Evolutionary conservation across 2,888 invertebrate species (phyloP).

Genomic region (Mermis nigrescens): DNA sequence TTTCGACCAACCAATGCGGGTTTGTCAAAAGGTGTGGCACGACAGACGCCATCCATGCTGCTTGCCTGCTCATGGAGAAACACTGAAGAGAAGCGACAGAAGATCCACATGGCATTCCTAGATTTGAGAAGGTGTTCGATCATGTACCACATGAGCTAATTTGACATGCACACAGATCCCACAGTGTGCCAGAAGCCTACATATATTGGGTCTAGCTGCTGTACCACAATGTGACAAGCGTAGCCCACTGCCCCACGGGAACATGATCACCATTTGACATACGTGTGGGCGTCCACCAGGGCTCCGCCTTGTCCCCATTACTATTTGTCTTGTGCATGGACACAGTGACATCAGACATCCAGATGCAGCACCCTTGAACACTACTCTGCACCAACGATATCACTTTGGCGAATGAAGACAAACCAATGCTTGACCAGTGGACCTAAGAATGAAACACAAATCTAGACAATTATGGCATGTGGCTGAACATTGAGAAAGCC

Average conservation of each 20-base stretch:
- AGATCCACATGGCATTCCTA: background rate
- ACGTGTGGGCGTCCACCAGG: slow-evolving; percentile 1
- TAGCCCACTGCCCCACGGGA: too few relatives aligned
- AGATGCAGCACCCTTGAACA: background rate
- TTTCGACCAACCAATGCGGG: background rate
- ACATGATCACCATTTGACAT: too few relatives aligned
- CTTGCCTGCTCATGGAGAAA: background rate
- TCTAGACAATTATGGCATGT: background rate
- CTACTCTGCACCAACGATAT: background rate
- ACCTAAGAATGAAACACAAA: background rate
- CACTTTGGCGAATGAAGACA: background rate
- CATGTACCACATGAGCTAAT: background rate
- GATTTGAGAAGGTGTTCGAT: background rate
- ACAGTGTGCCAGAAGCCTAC: background rate
- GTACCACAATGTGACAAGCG: background rate
- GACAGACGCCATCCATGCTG: background rate
- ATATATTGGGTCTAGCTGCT: background rate
- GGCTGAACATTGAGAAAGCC: background rate
- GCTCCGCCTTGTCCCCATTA: background rate
- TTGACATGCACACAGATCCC: background rate
- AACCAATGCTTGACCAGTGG: background rate
- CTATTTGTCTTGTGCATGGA: background rate
- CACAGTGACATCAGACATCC: background rate
- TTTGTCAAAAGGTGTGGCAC: background rate
- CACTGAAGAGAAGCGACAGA: background rate